Evolutionary conservation across 1,140 invertebrate genomes (phyloP).

Genomic region (Megalopta genalis): DNA sequence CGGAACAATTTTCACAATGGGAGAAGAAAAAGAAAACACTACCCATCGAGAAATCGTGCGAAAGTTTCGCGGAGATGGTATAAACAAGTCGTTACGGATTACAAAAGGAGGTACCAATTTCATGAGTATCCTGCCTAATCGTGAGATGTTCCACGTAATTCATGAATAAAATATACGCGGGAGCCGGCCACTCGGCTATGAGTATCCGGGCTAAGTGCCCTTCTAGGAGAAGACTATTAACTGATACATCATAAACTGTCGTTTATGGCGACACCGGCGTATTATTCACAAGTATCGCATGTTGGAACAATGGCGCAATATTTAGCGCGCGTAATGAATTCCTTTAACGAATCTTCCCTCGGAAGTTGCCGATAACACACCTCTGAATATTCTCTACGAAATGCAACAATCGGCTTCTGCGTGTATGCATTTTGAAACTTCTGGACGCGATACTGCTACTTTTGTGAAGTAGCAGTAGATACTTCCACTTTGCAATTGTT

Average conservation of each 20-base stretch:
- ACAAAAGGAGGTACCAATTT: slow-evolving; percentile 60
- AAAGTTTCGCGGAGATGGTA: slow-evolving; percentile 32
- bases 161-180: slow-evolving; percentile 67
- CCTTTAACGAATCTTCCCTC: slow-evolving; percentile 22
- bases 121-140: slow-evolving; percentile 59
- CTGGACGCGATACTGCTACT: no score
- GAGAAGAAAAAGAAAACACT: neutral
- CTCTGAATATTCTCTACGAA: neutral
- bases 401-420: neutral
- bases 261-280: slow-evolving; percentile 57
- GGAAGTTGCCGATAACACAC: neutral
- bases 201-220: slow-evolving; percentile 48
- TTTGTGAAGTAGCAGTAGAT: no score
- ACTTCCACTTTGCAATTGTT: no score
- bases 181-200: slow-evolving; percentile 42
- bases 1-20: neutral
- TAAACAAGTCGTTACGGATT: slow-evolving; percentile 62
- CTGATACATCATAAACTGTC: slow-evolving; percentile 68
- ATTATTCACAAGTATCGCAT: slow-evolving; percentile 56
- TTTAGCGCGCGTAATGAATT: slow-evolving; percentile 55
- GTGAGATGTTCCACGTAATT: slow-evolving; percentile 58
- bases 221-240: slow-evolving; percentile 61
- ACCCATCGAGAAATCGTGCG: slow-evolving; percentile 29
- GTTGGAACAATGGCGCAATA: slow-evolving; percentile 42
- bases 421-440: no score